Percentiles rank a stretch among this genome's conserved stretches.
Evolutionary conservation across 2,888 invertebrate genomes (phyloP).

Genomic region (Brachypalpus laphriformis): DNA sequence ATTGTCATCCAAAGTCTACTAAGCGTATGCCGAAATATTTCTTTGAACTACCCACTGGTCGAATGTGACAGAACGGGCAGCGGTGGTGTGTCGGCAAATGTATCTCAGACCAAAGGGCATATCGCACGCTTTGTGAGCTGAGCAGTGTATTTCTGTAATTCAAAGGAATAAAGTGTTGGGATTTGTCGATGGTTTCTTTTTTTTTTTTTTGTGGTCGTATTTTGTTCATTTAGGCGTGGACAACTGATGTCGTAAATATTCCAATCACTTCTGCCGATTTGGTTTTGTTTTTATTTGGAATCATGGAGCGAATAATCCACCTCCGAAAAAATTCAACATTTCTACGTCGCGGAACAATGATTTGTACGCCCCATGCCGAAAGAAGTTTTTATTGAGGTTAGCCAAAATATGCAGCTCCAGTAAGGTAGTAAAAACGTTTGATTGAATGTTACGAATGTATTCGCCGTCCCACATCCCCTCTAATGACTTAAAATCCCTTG

Average conservation of each 20-base stretch:
- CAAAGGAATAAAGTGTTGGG: constrained; percentile 28
- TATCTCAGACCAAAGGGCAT: constrained; percentile 49
- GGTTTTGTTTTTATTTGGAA: neutral
- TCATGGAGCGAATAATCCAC: neutral
- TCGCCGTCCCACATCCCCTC: no score
- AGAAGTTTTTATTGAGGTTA: no score
- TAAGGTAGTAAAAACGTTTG: no score
- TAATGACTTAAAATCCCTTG: no score
- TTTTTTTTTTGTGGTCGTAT: neutral
- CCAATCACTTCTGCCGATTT: neutral
- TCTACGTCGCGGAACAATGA: neutral
- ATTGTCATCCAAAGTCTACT: constrained; percentile 60
- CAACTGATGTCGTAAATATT: constrained; percentile 32
- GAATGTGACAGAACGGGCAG: neutral
- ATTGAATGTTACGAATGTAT: no score
- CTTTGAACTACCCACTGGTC: constrained; percentile 61
- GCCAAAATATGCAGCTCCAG: no score
- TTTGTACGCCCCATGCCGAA: neutral
- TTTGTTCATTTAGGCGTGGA: constrained; percentile 45
- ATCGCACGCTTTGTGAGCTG: constrained; percentile 64
- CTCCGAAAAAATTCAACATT: neutral
- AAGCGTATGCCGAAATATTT: constrained; percentile 42
- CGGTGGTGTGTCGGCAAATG: constrained; percentile 46
- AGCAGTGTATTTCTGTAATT: constrained; percentile 13
- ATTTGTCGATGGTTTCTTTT: neutral